Base-by-base conservation (phyloP, 2,888 invertebrate genomes). In the Caenorhabditis sulstoni region DNA sequence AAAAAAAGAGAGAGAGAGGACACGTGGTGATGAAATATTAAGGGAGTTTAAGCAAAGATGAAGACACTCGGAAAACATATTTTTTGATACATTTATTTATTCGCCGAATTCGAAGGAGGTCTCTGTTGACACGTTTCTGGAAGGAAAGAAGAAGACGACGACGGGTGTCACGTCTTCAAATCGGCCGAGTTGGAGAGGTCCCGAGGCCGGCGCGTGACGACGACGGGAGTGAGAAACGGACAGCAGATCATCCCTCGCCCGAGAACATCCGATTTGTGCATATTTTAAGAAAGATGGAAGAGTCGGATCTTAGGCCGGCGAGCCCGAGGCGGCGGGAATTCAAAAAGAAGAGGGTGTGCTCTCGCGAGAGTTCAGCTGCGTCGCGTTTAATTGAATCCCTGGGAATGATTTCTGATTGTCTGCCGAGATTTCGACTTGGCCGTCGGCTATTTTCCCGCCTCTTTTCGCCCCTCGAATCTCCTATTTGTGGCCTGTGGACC, bases 371-470 rank as follows among this genome's bases (percentile, higher is more conserved):
- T n/a, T n/a, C n/a, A n/a, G n/a, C n/a, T n/a, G n/a, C n/a, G n/a
- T n/a, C n/a, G n/a, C n/a, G 62, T 71, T 64, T 71, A 71, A 71
- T 71, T 71, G 71, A 71, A 71, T 70, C 44, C 20, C 8, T 20
- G 52, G 20, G 47, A 29, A 41, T 71, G 62, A 71, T 64, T 71
- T 71, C 71, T 64, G 74, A 66, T 65, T 74, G 59, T 65, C 74
- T 53, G 47, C 73, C 23, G 47, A 66, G 74, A 74, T 66, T 66
- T 65, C 53, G 45, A 59, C 14, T 49, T 41, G 44, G 61, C 53
- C 59, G 47, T 22, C 44, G 35, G 70, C 44, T 47, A 18, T 55
- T 68, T 62, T 53, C 52, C 52, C 41, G 29, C 49, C 52, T 52
- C 52, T 29, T 29, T n/a, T n/a, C n/a, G n/a, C 11, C 52, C 7